Percentiles rank a stretch among this genome's conserved stretches.
Evolutionary conservation across 2,113 vertebrate genomes (phyloP).

Genomic region (Suncus etruscus): DNA sequence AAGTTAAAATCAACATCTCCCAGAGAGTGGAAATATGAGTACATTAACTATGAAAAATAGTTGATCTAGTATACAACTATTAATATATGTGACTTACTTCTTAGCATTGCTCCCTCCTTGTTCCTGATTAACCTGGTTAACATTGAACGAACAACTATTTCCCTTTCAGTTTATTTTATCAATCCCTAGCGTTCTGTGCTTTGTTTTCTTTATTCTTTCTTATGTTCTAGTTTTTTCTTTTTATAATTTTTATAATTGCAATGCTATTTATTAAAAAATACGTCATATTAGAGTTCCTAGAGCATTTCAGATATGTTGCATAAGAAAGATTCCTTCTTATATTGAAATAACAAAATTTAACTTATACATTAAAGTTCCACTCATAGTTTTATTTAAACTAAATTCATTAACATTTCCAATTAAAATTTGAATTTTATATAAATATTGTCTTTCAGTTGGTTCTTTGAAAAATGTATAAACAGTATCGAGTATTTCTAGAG

Average conservation of each 20-base stretch:
- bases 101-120: not conserved
- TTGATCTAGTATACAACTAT: not conserved
- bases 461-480: conserved; percentile 34
- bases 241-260: conserved; percentile 73
- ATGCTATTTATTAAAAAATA: conserved; percentile 81
- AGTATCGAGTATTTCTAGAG: conserved; percentile 1
- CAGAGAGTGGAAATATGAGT: not conserved
- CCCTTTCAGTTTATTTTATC: conserved; percentile 66
- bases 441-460: not conserved
- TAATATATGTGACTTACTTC: too few species aligned
- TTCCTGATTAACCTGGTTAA: conserved; percentile 60
- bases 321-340: conserved; percentile 68
- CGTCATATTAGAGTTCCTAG: conserved; percentile 62
- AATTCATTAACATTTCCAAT: conserved; percentile 68
- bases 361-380: conserved; percentile 53
- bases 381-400: conserved; percentile 63
- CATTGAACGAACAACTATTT: conserved; percentile 76
- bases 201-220: conserved; percentile 73
- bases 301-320: conserved; percentile 71
- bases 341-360: conserved; percentile 62
- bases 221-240: conserved; percentile 68
- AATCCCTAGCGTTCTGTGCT: conserved; percentile 67
- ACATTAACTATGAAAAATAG: not conserved
- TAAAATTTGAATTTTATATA: conserved; percentile 61
- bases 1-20: not conserved